Base-by-base conservation (phyloP, 2,888 invertebrate species). In the Rugalucina vietnamica region DNA sequence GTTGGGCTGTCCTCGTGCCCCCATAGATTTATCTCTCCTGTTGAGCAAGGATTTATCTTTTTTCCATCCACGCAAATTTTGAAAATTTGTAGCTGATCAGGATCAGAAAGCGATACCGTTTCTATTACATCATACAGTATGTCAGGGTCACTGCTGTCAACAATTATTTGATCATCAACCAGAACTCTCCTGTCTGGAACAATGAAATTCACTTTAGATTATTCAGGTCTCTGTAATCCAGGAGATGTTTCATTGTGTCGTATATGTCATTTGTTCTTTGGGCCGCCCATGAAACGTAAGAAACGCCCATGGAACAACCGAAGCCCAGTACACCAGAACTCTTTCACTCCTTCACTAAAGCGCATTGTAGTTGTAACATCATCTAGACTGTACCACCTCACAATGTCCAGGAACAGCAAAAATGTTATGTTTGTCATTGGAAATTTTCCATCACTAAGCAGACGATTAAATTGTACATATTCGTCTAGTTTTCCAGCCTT, bases 61-160 rank as follows among this genome's bases (percentile, higher is more conserved):
- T 84, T 83, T 2, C 81, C 81, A 76, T 83, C 86, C 21, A 86
- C 79, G 70, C 86, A 86, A 27, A 83, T 34, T 37, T 83, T 86
- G 76, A 73, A 86, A 1, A 79, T 86, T 37, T 29, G 12, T 34
- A 65, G 14, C 70, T 83, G 78, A 10, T 74, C 70, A 5, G 69
- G 70, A 39, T 76, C 76, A 39, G 21, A 43, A 32, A 43, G 1
- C 12, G 83, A 43, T 1, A 83, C 54, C 37, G 72, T 65, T 1
- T 81, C 79, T 49, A 81, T 72, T 74, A 86, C 71, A 34, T 71
- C 24, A 1, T 57, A 2, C n/a, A 79, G 34, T 34, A 83, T 83
- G 27, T 60, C 75, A 3, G 75, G 75, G 2, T 57, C 10, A 74
- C 43, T 43, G n/a, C n/a, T n/a, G n/a, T n/a, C n/a, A n/a, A n/a